Evolutionary conservation across 2,113 vertebrate species (phyloP), one percentile per base, ranked within the genome.

Genomic region (Manacus vitellinus): DNA sequence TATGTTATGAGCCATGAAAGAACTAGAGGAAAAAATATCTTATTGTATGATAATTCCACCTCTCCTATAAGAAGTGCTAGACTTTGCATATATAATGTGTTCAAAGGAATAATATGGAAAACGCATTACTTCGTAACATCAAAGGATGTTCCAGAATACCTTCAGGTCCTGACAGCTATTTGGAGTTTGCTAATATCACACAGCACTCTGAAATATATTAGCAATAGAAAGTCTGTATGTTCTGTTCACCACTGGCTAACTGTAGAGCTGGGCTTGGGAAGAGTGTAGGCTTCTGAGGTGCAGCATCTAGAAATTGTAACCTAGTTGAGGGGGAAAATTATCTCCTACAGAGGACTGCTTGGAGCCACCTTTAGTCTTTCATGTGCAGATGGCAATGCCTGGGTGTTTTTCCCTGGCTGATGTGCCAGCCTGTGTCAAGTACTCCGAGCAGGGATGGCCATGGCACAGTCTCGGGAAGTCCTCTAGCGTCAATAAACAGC

Each of bases 1-100:
- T 97, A 94, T 94, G 85, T 97, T 98, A 96, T 90, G 65, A 97
- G 88, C 84, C 92, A 93, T 96, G 92, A 97, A 98, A 98, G 89
- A 85, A 93, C 77, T 73, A 94, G 88, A 94, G 92, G 71, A 82
- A 95, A 93, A 97, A 94, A 89, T 95, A 95, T 78, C 70, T 95
- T 91, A 92, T 95, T 96, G 92, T 92, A 91, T 94, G 89, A 81
- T 93, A 97, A 95, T 89, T 67, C 96, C 96, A 73, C 71, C 52
- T 93, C 88, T 95, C 61, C 84, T 94, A 54, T 90, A 96, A 93
- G 93, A 96, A 94, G 87, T 95, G 81, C 66, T 85, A 55, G 44
- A 90, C 94, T 97, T 97, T 96, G 94, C 96, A 97, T 97, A 96
- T 94, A 97, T 97, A 97, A 97, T 92, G 24, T 22, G 41, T 96